Evolutionary conservation across 2,888 invertebrate genomes (phyloP).

Genomic region (Nephrotoma flavescens): DNA sequence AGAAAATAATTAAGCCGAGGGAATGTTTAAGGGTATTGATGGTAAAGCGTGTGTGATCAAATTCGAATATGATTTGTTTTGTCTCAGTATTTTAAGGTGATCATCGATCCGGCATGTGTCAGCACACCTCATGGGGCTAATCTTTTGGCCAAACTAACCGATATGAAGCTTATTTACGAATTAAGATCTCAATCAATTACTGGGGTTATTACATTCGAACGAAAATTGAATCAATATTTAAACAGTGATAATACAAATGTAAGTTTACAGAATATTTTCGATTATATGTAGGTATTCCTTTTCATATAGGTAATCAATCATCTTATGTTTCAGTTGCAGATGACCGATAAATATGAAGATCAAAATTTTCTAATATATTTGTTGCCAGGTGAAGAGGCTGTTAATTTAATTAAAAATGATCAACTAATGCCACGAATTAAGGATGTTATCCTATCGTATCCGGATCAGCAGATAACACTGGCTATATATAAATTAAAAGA

Average conservation of each 20-base stretch:
- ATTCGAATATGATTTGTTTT: background rate
- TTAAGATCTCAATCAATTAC: slow-evolving; percentile 15
- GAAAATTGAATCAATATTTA: slow-evolving; percentile 11
- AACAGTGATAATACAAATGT: background rate
- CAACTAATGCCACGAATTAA: slow-evolving; percentile 15
- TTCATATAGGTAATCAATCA: background rate
- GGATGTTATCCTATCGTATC: slow-evolving; percentile 16
- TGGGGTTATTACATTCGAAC: slow-evolving; percentile 25
- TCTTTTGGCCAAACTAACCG: slow-evolving; percentile 15
- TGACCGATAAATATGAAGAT: slow-evolving; percentile 18
- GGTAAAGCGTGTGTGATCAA: background rate
- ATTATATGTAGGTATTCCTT: background rate
- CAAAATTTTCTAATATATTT: slow-evolving; percentile 22
- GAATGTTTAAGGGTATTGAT: slow-evolving; percentile 22
- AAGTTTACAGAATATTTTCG: background rate
- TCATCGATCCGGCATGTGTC: slow-evolving; percentile 9
- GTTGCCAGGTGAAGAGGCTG: slow-evolving; percentile 18
- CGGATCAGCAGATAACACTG: slow-evolving; percentile 18
- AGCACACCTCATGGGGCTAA: slow-evolving; percentile 14
- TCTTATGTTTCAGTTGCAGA: slow-evolving; percentile 3
- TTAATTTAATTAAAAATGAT: slow-evolving; percentile 15
- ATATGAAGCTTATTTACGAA: slow-evolving; percentile 18
- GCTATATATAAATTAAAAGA: slow-evolving; percentile 17
- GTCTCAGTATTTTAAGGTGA: slow-evolving; percentile 8
- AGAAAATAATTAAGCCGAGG: slow-evolving; percentile 25